Evolutionary conservation across 2,113 vertebrate genomes (phyloP).

Genomic region (Ploceus nigricollis): DNA sequence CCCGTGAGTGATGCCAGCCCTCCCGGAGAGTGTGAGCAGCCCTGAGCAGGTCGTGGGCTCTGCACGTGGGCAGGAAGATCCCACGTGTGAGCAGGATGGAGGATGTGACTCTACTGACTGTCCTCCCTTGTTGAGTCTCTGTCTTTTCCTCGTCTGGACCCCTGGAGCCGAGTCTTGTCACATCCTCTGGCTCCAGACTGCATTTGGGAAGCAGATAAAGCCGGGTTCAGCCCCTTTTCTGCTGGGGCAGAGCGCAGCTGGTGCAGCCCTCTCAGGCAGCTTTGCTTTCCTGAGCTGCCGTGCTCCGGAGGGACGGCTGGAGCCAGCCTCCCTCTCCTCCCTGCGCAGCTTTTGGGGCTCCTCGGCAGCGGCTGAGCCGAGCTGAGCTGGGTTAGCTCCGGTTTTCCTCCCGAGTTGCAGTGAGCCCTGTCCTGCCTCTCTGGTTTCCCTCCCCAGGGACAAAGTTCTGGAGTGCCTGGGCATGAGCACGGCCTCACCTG

Average conservation of each 20-base stretch:
- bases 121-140: neutral
- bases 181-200: neutral
- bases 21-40: fast-evolving
- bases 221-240: neutral
- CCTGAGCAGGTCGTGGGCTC: neutral
- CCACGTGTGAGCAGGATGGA: neutral
- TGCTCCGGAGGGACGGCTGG: neutral
- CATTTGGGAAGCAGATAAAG: neutral
- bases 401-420: neutral
- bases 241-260: fast-evolving
- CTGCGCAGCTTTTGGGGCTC: neutral
- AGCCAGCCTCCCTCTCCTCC: neutral
- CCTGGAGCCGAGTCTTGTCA: fast-evolving
- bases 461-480: neutral
- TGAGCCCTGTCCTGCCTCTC: neutral
- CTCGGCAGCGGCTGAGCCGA: neutral
- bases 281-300: neutral
- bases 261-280: neutral
- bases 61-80: conserved; percentile 4
- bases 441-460: neutral
- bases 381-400: neutral
- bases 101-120: neutral
- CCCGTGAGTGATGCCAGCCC: fast-evolving
- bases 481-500: neutral
- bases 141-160: neutral